Percentiles rank a stretch among this genome's conserved stretches.
Evolutionary conservation across 2,113 vertebrate genomes (phyloP).

Genomic region (Ceyx melanurus): DNA sequence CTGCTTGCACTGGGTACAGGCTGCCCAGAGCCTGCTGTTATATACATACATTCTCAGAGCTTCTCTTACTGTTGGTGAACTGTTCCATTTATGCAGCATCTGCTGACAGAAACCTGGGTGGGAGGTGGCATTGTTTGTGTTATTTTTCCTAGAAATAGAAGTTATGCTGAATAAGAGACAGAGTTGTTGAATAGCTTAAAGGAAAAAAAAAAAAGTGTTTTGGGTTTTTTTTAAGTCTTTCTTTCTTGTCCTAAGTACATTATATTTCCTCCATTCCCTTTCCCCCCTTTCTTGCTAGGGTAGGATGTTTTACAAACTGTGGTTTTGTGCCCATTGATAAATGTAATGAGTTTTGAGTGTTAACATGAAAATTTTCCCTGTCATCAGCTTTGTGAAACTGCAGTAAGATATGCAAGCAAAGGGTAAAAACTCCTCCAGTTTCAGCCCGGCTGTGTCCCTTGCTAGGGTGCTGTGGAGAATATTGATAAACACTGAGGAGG

Average conservation of each 20-base stretch:
- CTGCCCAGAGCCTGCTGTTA: not conserved
- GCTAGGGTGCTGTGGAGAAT: slow-evolving; percentile 67
- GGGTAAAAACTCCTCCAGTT: not conserved
- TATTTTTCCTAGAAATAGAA: slow-evolving; percentile 41
- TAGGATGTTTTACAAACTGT: slow-evolving; percentile 42
- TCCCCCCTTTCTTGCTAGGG: not conserved
- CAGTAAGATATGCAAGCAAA: slow-evolving; percentile 47
- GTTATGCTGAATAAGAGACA: slow-evolving; percentile 31
- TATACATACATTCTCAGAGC: not conserved
- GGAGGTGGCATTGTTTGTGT: slow-evolving; percentile 5
- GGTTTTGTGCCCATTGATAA: slow-evolving; percentile 62
- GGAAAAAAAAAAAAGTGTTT: not conserved
- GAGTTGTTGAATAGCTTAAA: slow-evolving; percentile 12
- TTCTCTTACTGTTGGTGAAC: not conserved
- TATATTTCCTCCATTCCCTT: not conserved
- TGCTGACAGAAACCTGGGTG: not conserved
- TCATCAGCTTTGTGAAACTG: slow-evolving; percentile 65
- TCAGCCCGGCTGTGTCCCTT: slow-evolving; percentile 46
- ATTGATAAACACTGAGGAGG: slow-evolving; percentile 76
- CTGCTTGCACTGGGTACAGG: not conserved
- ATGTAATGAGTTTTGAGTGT: slow-evolving; percentile 64
- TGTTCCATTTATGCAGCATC: not conserved
- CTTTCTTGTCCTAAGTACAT: slow-evolving; percentile 20
- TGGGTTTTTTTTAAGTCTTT: slow-evolving; percentile 27
- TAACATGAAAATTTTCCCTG: slow-evolving; percentile 61